phyloP scores from a whole-genome alignment of 2,888 invertebrate genomes.

The Achlya flavicornis region DNA sequence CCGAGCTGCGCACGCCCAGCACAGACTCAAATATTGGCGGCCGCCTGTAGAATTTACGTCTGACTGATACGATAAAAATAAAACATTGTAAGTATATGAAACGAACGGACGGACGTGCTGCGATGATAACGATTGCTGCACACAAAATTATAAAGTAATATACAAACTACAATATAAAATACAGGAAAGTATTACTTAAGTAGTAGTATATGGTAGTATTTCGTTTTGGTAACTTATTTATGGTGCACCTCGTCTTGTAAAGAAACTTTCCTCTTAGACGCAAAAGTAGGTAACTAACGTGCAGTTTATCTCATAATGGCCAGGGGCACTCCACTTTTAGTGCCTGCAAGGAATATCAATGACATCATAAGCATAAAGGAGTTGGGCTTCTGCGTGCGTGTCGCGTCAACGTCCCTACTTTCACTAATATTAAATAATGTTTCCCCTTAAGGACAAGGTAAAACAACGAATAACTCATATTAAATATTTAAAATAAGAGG shows the following conservation, averaged over 20 bases:
- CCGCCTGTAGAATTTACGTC: slow-evolving; percentile 1
- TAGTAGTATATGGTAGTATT: no score
- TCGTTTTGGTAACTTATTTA: neutral
- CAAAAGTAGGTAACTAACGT: slow-evolving; percentile 18
- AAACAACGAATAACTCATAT: slow-evolving; percentile 14
- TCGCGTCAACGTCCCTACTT: slow-evolving; percentile 48
- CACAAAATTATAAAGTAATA: neutral
- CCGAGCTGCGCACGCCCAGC: neutral
- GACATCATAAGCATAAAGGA: slow-evolving; percentile 62
- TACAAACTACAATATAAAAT: neutral
- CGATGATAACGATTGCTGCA: neutral
- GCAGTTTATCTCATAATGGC: slow-evolving; percentile 46
- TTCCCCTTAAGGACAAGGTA: slow-evolving; percentile 45
- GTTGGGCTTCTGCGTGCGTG: slow-evolving; percentile 51
- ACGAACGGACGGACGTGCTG: neutral
- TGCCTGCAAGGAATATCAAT: slow-evolving; percentile 63
- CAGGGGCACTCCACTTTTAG: slow-evolving; percentile 48
- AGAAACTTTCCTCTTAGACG: slow-evolving; percentile 23
- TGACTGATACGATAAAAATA: neutral
- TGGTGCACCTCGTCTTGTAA: neutral
- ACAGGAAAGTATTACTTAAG: neutral
- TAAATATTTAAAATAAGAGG: no score
- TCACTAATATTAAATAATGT: slow-evolving; percentile 56
- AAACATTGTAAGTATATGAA: neutral
- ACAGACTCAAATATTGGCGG: neutral